Percentiles rank a stretch among this genome's conserved stretches.
Conservation (phyloP, 2,113 vertebrate genomes). For the Acrocephalus kingi region DNA sequence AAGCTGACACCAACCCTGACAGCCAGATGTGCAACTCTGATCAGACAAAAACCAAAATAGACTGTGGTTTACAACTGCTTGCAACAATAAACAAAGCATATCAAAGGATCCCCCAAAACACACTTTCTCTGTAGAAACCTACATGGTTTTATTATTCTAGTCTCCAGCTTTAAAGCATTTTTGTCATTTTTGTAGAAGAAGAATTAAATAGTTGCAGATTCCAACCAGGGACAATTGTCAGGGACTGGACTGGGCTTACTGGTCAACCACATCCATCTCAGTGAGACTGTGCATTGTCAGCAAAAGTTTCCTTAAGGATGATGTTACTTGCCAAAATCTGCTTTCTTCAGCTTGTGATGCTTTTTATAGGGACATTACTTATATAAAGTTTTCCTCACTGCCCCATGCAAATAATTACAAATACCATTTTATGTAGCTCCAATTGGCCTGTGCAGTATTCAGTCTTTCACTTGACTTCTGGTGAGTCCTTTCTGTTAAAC, state of each 20-base stretch:
- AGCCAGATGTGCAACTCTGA: neutral
- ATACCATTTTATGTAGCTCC: neutral
- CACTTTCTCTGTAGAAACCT: constrained; percentile 35
- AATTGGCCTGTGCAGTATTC: neutral
- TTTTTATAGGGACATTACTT: neutral
- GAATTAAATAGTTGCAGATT: constrained; percentile 40
- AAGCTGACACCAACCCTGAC: constrained; percentile 7
- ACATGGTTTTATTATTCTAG: constrained; percentile 50
- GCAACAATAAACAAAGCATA: constrained; percentile 51
- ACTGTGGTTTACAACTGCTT: constrained; percentile 45
- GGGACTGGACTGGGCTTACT: neutral
- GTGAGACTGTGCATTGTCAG: constrained; percentile 17
- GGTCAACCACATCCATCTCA: constrained; percentile 54
- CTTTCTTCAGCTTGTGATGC: constrained; percentile 28
- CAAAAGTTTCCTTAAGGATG: constrained; percentile 34
- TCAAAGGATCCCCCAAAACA: constrained; percentile 25
- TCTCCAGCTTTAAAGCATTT: constrained; percentile 60
- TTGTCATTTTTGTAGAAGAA: constrained; percentile 45
- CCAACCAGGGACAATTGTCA: constrained; percentile 26
- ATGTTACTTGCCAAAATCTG: constrained; percentile 20
- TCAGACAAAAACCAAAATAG: constrained; percentile 48
- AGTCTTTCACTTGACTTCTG: neutral
- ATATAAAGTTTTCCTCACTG: neutral
- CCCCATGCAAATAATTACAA: neutral
- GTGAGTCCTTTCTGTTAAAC: neutral